Conservation (phyloP, 2,797 vertebrate genomes). For the Threskiornis aethiopicus region DNA sequence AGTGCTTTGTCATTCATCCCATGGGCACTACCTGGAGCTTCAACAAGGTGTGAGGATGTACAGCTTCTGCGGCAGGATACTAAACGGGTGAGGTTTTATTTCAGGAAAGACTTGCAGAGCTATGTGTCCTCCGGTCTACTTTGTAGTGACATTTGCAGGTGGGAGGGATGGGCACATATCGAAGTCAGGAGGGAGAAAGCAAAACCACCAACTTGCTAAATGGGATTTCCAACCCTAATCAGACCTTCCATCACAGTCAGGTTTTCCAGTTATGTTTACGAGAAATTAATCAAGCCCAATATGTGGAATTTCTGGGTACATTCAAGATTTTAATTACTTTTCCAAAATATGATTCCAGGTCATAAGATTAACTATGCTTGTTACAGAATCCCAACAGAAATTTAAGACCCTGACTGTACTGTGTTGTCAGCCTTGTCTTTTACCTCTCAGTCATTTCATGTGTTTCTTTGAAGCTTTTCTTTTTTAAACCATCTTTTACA, state of each 20-base stretch:
- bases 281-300: background rate
- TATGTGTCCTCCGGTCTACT: background rate
- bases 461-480: background rate
- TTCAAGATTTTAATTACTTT: background rate
- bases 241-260: background rate
- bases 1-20: background rate
- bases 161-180: background rate
- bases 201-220: background rate
- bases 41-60: background rate
- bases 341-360: background rate
- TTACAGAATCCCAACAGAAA: background rate
- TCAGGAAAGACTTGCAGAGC: background rate
- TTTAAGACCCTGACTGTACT: background rate
- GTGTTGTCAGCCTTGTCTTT: background rate
- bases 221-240: background rate
- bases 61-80: background rate
- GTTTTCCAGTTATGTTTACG: background rate
- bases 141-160: background rate
- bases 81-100: background rate
- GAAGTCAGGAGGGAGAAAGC: background rate
- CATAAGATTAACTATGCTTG: background rate
- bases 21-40: background rate
- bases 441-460: background rate
- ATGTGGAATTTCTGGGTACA: background rate
- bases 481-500: background rate